Evolutionary conservation across 2,888 invertebrate species (phyloP), one percentile per base, ranked within the genome.

Genomic region (Alloscopus bannaensis): DNA sequence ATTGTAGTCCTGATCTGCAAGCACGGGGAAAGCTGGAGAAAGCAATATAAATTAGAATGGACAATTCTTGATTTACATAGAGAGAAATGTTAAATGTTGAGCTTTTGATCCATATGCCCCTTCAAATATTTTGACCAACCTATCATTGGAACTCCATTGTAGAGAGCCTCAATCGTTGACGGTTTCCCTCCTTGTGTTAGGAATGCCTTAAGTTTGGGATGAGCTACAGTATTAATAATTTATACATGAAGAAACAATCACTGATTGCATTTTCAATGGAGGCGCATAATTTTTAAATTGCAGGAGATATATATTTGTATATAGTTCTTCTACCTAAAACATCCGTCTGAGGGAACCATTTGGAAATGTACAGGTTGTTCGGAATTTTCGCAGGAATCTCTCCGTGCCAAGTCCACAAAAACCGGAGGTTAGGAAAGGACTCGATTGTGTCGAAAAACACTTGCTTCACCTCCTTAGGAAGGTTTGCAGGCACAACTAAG

Each of bases 371-470:
- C 2, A 76, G 69, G 42, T 86, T 86, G 45, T 75, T 66, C 0
- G 84, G 83, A 13, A 70, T 22, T 22, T 81, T 75, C 1, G 26
- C 42, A 68, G 78, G 78, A 18, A 42, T 59, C 8, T 81, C 80
- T 20, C 69, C 82, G 64, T 66, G 77, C 82, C 81, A 83, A 75
- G 81, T 83, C 85, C 84, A 86, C 22, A 86, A 45, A 28, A 86
- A 84, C 24, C 80, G 76, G 8, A 82, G 59, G 3, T 77, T 28
- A 0, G 82, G 70, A 24, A 80, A 77, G 3, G 36, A 31, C 22
- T 47, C 64, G 55, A 82, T 80, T 45, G 69, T 60, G 13, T 72
- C 40, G 22, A 80, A 73, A 24, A 82, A 82, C 18, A 72, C 77
- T 18, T 66, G 55, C 28, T 82, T 68, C 29, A 77, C 72, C 11